phyloP scores from a whole-genome alignment of 2,888 invertebrate genomes.

The Masnerella sp. region DNA sequence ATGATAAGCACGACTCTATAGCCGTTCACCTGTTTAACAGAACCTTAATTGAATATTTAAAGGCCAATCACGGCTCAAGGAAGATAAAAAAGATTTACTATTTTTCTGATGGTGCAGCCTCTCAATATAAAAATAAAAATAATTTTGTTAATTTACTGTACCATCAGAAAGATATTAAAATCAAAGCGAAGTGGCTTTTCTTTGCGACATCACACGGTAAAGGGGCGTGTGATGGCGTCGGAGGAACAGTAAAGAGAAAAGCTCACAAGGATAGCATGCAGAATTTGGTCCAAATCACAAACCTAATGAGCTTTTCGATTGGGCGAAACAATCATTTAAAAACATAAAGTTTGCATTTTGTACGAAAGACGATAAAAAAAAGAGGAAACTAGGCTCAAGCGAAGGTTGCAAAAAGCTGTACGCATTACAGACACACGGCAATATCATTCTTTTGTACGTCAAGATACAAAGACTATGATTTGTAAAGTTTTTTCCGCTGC shows the following conservation, averaged over 20 bases:
- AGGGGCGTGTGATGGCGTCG: conserved; percentile 42
- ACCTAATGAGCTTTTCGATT: conserved; percentile 17
- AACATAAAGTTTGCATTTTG: conserved; percentile 18
- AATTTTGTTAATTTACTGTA: conserved; percentile 37
- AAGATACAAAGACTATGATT: conserved; percentile 1
- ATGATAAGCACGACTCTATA: conserved; percentile 24
- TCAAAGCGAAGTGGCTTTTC: conserved; percentile 40
- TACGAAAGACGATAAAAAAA: conserved; percentile 8
- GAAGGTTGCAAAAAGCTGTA: conserved; percentile 5
- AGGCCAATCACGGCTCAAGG: conserved; percentile 3
- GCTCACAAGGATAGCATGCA: conserved; percentile 20
- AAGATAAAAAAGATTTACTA: conserved; percentile 11
- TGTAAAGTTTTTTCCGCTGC: conserved; percentile 1
- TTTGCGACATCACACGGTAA: conserved; percentile 42
- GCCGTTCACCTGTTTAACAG: conserved; percentile 19
- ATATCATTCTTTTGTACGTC: conserved; percentile 7
- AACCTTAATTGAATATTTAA: conserved; percentile 18
- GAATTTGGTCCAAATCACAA: conserved; percentile 8
- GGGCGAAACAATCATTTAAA: conserved; percentile 3
- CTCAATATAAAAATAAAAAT: conserved; percentile 40
- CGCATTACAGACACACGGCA: conserved; percentile 1
- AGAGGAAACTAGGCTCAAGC: conserved; percentile 12
- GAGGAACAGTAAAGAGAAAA: conserved; percentile 35
- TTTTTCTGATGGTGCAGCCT: conserved; percentile 28
- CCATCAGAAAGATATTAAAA: conserved; percentile 32